Evolutionary conservation across 2,113 vertebrate genomes (phyloP).

Genomic region (Hippocampus barbouri): DNA sequence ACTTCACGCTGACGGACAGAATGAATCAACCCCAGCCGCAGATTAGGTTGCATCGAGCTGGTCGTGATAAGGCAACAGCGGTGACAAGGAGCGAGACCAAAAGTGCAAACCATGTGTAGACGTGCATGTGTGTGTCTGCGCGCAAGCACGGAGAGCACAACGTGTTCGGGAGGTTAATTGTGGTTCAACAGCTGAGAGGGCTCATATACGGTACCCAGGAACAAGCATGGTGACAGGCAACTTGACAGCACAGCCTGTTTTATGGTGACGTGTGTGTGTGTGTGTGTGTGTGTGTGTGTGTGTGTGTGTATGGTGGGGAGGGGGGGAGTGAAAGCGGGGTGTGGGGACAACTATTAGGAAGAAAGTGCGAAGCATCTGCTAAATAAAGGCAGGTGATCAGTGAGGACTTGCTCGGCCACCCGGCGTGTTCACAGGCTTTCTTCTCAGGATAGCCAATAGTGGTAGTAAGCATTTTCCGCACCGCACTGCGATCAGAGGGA

Average conservation of each 20-base stretch:
- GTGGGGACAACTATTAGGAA: slow-evolving; percentile 45
- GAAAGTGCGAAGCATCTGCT: slow-evolving; percentile 42
- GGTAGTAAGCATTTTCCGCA: slow-evolving; percentile 52
- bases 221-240: slow-evolving; percentile 66
- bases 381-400: slow-evolving; percentile 65
- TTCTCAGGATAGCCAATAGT: slow-evolving; percentile 59
- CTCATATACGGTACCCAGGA: slow-evolving; percentile 66
- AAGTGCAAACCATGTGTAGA: slow-evolving; percentile 51
- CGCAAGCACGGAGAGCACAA: background rate
- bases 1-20: slow-evolving; percentile 38
- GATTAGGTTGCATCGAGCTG: slow-evolving; percentile 62
- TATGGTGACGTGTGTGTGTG: slow-evolving; percentile 61
- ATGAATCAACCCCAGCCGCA: slow-evolving; percentile 31
- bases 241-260: slow-evolving; percentile 70
- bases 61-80: slow-evolving; percentile 63
- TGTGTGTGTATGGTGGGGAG: too few species aligned
- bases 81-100: slow-evolving; percentile 50
- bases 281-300: slow-evolving; percentile 37
- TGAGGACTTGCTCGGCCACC: slow-evolving; percentile 51
- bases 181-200: slow-evolving; percentile 76
- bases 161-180: slow-evolving; percentile 62
- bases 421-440: slow-evolving; percentile 58
- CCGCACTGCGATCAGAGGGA: slow-evolving; percentile 42
- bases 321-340: slow-evolving; percentile 1
- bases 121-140: slow-evolving; percentile 12